Evolutionary conservation across 2,888 invertebrate genomes (phyloP).

Genomic region (Tipula confusa): DNA sequence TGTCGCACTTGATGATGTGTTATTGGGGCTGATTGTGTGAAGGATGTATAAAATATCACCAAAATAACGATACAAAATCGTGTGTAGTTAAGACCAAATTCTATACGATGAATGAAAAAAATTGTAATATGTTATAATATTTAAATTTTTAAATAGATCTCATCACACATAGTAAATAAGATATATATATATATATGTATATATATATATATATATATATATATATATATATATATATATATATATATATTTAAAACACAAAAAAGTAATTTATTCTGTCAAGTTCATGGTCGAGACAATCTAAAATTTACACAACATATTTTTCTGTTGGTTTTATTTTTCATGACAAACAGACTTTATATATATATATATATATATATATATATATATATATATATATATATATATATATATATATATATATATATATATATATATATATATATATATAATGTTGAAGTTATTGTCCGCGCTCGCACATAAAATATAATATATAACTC

Average conservation of each 20-base stretch:
- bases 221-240: neutral
- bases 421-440: no score
- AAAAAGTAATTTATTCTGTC: conserved; percentile 25
- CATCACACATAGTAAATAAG: neutral
- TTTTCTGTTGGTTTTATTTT: conserved; percentile 3
- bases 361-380: neutral
- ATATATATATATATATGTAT: neutral
- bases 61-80: neutral
- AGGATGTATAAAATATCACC: neutral
- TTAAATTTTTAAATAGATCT: neutral
- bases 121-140: neutral
- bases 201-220: neutral
- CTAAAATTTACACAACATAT: neutral
- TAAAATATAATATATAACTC: no score
- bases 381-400: no score
- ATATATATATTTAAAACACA: neutral
- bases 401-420: no score
- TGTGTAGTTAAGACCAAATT: neutral
- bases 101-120: neutral
- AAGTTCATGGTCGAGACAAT: conserved; percentile 25
- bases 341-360: neutral
- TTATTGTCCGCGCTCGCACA: no score
- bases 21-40: neutral
- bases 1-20: neutral
- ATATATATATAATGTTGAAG: no score